Evolutionary conservation across 2,888 invertebrate genomes (phyloP).

Genomic region (Ophion costatus): DNA sequence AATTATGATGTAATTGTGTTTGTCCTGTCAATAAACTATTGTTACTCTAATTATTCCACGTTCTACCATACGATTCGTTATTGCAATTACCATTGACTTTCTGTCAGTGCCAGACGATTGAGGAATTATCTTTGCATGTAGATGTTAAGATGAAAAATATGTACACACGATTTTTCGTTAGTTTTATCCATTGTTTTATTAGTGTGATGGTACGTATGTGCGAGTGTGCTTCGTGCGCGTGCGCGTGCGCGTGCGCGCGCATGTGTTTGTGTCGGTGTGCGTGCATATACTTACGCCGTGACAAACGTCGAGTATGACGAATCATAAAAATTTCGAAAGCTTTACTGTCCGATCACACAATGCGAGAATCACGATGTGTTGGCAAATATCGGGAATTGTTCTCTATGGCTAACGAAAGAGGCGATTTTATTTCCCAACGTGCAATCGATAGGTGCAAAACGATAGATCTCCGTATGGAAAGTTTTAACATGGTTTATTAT

Average conservation of each 20-base stretch:
- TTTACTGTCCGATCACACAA: slow-evolving; percentile 29
- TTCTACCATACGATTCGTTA: no score
- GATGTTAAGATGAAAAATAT: slow-evolving; percentile 43
- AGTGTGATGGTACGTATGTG: not conserved
- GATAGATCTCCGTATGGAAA: slow-evolving; percentile 52
- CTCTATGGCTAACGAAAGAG: slow-evolving; percentile 11
- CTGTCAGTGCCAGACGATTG: not conserved
- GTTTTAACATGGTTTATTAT: slow-evolving; percentile 43
- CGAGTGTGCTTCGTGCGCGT: no score
- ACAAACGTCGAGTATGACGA: slow-evolving; percentile 24
- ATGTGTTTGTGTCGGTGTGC: not conserved
- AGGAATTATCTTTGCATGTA: slow-evolving; percentile 45
- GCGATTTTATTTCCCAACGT: slow-evolving; percentile 17
- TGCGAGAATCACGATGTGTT: slow-evolving; percentile 37
- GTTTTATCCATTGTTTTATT: slow-evolving; percentile 34
- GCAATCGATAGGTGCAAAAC: slow-evolving; percentile 59
- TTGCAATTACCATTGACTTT: not conserved
- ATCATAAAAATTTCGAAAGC: slow-evolving; percentile 15
- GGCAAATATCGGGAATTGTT: slow-evolving; percentile 32
- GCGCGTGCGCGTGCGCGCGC: not conserved
- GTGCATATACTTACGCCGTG: slow-evolving; percentile 1
- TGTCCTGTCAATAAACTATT: not conserved
- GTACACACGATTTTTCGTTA: slow-evolving; percentile 55
- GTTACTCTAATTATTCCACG: not conserved
- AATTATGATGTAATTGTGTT: no score